Conservation (phyloP, 2,888 invertebrate genomes). For the Amphipoea lucens region DNA sequence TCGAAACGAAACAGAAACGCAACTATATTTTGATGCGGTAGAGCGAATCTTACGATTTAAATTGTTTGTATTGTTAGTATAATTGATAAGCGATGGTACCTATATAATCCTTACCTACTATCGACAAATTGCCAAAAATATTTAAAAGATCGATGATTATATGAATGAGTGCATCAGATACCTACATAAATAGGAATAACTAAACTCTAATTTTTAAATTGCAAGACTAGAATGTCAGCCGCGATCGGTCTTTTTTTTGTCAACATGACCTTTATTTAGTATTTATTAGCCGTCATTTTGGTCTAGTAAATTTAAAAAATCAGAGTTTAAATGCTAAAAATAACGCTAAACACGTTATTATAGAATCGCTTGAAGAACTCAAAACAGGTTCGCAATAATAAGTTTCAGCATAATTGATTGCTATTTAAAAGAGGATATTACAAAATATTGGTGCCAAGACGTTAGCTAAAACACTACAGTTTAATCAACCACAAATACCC, state of each 20-base stretch:
- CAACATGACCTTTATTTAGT: too few species aligned
- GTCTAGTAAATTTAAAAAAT: too few species aligned
- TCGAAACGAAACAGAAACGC: not conserved
- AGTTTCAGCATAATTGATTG: not conserved
- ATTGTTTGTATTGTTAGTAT: not conserved
- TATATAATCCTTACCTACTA: not conserved
- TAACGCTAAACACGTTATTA: not conserved
- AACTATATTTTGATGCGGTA: not conserved
- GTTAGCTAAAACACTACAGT: not conserved
- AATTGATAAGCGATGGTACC: not conserved
- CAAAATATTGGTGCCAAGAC: not conserved
- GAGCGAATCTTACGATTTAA: not conserved
- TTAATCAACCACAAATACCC: slow-evolving; percentile 1
- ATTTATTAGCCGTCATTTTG: too few species aligned
- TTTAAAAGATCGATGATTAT: not conserved
- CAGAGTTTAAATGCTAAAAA: not conserved
- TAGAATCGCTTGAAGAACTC: not conserved
- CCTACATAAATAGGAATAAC: not conserved
- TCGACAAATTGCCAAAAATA: too few species aligned
- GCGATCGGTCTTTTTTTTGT: too few species aligned
- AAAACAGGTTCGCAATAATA: not conserved
- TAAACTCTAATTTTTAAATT: not conserved
- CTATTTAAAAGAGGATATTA: not conserved
- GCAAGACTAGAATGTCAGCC: too few species aligned
- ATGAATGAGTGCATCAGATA: too few species aligned